phyloP scores from a whole-genome alignment of 1,140 invertebrate genomes.

The Cecropterus lyciades region DNA sequence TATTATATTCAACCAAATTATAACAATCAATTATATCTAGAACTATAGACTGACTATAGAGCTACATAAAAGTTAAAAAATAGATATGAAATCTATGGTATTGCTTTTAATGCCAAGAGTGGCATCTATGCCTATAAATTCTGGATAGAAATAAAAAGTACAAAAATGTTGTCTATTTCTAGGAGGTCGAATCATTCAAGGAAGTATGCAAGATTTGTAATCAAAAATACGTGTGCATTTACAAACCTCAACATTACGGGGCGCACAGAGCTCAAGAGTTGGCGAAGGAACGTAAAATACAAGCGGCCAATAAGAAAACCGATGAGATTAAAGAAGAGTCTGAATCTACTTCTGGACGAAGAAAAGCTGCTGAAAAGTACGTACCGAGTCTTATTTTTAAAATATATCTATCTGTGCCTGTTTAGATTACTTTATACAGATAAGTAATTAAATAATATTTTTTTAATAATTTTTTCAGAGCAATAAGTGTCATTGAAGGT shows the following conservation, averaged over 20 bases:
- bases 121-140: no score
- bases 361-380: conserved; percentile 85
- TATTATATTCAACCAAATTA: no score
- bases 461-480: conserved; percentile 39
- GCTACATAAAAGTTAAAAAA: no score
- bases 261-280: conserved; percentile 67
- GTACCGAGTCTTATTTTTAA: not conserved
- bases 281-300: conserved; percentile 49
- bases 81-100: no score
- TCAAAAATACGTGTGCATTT: conserved; percentile 85
- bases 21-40: no score
- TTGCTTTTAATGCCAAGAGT: no score
- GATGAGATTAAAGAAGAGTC: conserved; percentile 44
- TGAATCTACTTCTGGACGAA: conserved; percentile 48
- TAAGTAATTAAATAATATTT: no score
- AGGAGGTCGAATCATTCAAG: conserved; percentile 84
- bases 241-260: conserved; percentile 83
- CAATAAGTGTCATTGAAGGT: conserved; percentile 58
- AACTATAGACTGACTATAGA: no score
- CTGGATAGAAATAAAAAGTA: conserved; percentile 22
- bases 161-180: conserved; percentile 15
- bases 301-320: conserved; percentile 44
- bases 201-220: conserved; percentile 84
- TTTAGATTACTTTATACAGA: no score
- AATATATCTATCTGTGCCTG: conserved; percentile 54